Percentiles rank a stretch among this genome's conserved stretches.
phyloP scores from a whole-genome alignment of 2,113 vertebrate species.

The Aptenodytes patagonicus region DNA sequence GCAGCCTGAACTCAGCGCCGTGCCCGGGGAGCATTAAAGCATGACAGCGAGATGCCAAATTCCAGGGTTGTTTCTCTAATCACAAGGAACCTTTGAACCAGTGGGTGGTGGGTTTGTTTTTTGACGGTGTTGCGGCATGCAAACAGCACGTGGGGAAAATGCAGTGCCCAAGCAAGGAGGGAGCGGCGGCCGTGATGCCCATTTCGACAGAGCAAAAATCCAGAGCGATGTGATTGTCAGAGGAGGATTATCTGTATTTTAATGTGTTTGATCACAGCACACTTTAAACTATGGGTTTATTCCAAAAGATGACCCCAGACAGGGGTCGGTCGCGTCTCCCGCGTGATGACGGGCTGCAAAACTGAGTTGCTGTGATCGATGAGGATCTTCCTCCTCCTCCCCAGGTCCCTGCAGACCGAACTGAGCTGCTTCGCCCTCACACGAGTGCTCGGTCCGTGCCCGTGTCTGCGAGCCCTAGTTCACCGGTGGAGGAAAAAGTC shows the following conservation, averaged over 20 bases:
- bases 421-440: rapidly evolving
- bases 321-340: rapidly evolving
- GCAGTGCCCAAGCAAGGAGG: background rate
- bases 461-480: background rate
- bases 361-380: background rate
- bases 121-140: rapidly evolving
- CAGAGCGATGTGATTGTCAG: background rate
- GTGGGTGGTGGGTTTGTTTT: background rate
- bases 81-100: constrained; percentile 46
- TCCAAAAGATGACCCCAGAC: background rate
- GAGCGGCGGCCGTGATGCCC: rapidly evolving
- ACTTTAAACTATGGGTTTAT: background rate
- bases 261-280: background rate
- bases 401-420: background rate
- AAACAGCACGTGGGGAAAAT: background rate
- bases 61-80: constrained; percentile 38
- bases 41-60: background rate
- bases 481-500: background rate
- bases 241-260: background rate
- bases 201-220: background rate
- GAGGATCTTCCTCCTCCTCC: background rate
- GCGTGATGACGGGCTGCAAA: background rate
- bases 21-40: background rate
- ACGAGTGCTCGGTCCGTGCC: background rate
- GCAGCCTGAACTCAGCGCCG: background rate